phyloP scores from a whole-genome alignment of 2,797 vertebrate genomes.

The Hemibagrus guttatus region DNA sequence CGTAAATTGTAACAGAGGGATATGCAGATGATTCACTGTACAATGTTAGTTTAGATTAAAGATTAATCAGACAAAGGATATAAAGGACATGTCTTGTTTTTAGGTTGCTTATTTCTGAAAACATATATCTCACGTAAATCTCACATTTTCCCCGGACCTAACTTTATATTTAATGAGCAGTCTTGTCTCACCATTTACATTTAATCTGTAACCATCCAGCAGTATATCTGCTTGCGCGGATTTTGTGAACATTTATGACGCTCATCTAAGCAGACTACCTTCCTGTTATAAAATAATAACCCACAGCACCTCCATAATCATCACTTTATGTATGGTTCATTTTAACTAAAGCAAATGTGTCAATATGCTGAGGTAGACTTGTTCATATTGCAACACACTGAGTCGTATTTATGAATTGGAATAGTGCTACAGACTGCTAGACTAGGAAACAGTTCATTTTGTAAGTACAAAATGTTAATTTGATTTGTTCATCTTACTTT shows the following conservation, averaged over 20 bases:
- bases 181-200: background rate
- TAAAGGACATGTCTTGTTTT: background rate
- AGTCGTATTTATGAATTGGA: background rate
- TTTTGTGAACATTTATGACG: conserved; percentile 10
- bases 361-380: background rate
- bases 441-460: background rate
- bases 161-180: background rate
- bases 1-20: background rate
- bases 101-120: background rate
- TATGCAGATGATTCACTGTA: background rate
- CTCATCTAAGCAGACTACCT: conserved; percentile 5
- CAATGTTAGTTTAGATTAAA: background rate
- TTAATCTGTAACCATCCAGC: conserved; percentile 18
- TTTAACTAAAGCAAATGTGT: background rate
- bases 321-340: background rate
- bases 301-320: background rate
- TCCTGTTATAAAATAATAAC: conserved; percentile 39
- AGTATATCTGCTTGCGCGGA: background rate
- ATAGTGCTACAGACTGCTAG: background rate
- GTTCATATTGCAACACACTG: background rate
- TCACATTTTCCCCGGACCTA: background rate
- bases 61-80: background rate
- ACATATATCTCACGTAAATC: background rate
- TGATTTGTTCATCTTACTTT: background rate
- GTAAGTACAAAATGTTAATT: background rate